Percentiles rank a stretch among this genome's conserved stretches.
phyloP scores from a whole-genome alignment of 2,113 vertebrate species.

The Sylvilagus bachmani region DNA sequence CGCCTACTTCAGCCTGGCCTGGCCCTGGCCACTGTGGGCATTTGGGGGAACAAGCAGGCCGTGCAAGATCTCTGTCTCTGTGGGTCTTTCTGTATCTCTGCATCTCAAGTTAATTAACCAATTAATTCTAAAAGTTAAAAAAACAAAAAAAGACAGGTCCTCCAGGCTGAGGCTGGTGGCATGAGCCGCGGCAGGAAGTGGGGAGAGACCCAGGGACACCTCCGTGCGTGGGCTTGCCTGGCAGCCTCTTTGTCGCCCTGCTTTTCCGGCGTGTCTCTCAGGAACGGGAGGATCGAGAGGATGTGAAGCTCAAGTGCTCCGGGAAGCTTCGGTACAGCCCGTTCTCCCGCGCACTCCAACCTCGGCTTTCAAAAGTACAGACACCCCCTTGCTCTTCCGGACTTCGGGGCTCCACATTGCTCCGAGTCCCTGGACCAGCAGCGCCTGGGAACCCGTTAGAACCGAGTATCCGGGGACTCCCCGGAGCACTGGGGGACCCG shows the following conservation, averaged over 20 bases:
- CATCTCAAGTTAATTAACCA: too few relatives aligned
- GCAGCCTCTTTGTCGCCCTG: neutral
- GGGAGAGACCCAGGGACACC: neutral
- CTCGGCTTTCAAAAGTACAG: neutral
- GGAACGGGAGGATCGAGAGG: slow-evolving; percentile 50
- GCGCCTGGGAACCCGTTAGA: neutral
- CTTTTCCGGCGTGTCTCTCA: slow-evolving; percentile 38
- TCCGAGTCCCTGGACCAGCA: neutral
- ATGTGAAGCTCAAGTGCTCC: neutral
- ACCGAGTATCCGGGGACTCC: neutral
- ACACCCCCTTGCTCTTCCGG: neutral
- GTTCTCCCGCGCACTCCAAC: neutral
- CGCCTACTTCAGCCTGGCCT: too few relatives aligned
- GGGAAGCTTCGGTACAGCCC: neutral
- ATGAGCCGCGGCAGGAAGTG: neutral
- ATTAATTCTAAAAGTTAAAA: too few relatives aligned
- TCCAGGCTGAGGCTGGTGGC: accelerated
- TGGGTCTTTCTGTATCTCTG: too few relatives aligned
- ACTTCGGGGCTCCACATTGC: neutral
- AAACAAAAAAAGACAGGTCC: too few relatives aligned
- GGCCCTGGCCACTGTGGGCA: too few relatives aligned
- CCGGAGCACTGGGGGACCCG: neutral
- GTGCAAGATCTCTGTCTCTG: too few relatives aligned
- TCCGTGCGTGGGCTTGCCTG: neutral
- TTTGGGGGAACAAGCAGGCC: too few relatives aligned